These are phyloP conservation scores for Scophthalmus maximus DNA, from an alignment of 2,113 vertebrate species.

Conservation along the genomic window DNA sequence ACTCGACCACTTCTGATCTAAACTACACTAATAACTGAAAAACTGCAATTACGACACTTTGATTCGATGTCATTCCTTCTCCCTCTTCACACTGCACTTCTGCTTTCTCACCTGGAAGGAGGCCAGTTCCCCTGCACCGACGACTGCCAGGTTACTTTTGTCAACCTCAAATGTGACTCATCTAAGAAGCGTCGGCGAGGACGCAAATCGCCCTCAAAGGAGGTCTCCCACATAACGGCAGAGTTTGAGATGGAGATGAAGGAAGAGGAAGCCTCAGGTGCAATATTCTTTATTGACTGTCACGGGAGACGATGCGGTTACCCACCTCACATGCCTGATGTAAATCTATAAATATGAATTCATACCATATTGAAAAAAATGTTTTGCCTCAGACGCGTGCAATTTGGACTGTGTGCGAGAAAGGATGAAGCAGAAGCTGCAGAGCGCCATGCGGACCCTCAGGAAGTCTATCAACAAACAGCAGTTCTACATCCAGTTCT, in stretches of 20 bases:
- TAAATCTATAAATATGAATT: too few relatives aligned
- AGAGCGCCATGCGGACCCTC: constrained; percentile 91
- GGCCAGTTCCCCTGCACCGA: constrained; percentile 88
- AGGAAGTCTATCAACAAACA: constrained; percentile 95
- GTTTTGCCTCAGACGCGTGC: constrained; percentile 85
- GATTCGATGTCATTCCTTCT: too few relatives aligned
- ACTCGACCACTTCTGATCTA: too few relatives aligned
- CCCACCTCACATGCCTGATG: too few relatives aligned
- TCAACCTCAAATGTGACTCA: constrained; percentile 95
- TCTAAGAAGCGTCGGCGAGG: constrained; percentile 94
- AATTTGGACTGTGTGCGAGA: constrained; percentile 90
- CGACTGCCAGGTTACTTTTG: constrained; percentile 92
- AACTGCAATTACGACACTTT: too few relatives aligned
- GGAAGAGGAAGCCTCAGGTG: constrained; percentile 91
- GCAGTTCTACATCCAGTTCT: constrained; percentile 95
- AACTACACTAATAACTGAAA: too few relatives aligned
- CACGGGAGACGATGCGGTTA: too few relatives aligned
- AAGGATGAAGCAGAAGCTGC: constrained; percentile 90
- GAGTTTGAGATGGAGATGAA: constrained; percentile 96
- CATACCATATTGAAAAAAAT: too few relatives aligned
- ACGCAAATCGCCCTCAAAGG: constrained; percentile 92
- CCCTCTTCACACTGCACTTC: not conserved
- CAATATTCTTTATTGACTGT: constrained; percentile 6
- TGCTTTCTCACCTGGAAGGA: constrained; percentile 61
- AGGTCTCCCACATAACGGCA: constrained; percentile 93